A percentile compares a stretch with the other conserved stretches of the same genome.
Conservation (phyloP, 2,797 vertebrate species). For the Muscicapa comitata region DNA sequence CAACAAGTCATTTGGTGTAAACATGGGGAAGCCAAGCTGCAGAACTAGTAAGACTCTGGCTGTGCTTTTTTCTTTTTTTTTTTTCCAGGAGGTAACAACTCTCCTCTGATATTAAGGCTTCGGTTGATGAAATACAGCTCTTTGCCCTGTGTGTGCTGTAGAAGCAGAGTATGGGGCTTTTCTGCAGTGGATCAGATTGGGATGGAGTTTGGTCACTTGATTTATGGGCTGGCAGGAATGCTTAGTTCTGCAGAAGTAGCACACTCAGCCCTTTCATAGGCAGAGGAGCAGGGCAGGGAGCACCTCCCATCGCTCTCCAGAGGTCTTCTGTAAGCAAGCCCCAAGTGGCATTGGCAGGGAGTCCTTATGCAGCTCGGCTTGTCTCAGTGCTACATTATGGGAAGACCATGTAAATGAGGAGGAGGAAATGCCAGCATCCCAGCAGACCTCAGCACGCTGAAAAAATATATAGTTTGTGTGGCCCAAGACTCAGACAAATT, state of each 20-base stretch:
- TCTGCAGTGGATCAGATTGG: not conserved
- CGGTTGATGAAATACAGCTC: conserved; percentile 48
- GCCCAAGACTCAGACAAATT: conserved; percentile 31
- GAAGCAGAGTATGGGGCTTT: conserved; percentile 22
- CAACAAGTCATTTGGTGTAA: conserved; percentile 65
- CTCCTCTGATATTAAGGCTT: conserved; percentile 36
- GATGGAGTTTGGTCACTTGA: conserved; percentile 16
- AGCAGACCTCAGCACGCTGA: not conserved
- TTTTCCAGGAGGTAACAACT: conserved; percentile 8
- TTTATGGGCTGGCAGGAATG: conserved; percentile 36
- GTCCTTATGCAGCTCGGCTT: conserved; percentile 32
- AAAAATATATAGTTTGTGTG: conserved; percentile 44
- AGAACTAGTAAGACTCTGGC: conserved; percentile 20
- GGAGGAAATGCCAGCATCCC: conserved; percentile 43
- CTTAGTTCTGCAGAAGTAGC: conserved; percentile 26
- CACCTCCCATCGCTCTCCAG: not conserved
- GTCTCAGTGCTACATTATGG: conserved; percentile 37
- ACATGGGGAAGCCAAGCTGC: conserved; percentile 51
- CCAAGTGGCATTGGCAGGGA: conserved; percentile 2
- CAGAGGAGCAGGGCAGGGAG: conserved; percentile 31
- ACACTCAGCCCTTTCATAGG: conserved; percentile 56
- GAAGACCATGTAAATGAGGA: conserved; percentile 57
- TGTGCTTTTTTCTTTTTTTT: not conserved
- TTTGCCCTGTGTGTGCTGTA: not conserved
- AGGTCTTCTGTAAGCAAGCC: conserved; percentile 40